phyloP scores from a whole-genome alignment of 2,888 invertebrate species.

The Portevinia maculata region DNA sequence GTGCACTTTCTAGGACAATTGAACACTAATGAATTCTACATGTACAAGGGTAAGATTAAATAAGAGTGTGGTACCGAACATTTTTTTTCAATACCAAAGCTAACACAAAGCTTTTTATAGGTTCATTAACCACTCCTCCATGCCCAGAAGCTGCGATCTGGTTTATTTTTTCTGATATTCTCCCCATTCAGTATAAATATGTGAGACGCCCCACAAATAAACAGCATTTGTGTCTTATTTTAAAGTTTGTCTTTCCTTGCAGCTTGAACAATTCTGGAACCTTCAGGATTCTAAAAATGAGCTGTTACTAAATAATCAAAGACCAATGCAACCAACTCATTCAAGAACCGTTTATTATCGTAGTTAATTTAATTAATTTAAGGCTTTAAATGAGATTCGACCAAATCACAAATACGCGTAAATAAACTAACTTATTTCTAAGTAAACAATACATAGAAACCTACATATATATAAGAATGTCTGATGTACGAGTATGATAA shows the following conservation, averaged over 20 bases:
- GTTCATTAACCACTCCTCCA: slow-evolving; percentile 65
- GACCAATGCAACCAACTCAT: slow-evolving; percentile 53
- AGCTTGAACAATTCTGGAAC: slow-evolving; percentile 54
- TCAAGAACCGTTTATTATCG: slow-evolving; percentile 43
- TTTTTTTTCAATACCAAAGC: too few species aligned
- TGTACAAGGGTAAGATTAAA: slow-evolving; percentile 55
- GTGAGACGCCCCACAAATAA: background rate
- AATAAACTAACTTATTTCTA: too few species aligned
- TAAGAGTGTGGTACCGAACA: too few species aligned
- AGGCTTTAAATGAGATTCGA: too few species aligned
- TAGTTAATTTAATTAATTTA: too few species aligned
- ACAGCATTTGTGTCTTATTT: background rate
- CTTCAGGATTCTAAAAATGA: slow-evolving; percentile 41
- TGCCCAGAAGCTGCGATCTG: slow-evolving; percentile 60
- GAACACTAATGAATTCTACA: slow-evolving; percentile 54
- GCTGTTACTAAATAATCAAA: slow-evolving; percentile 39
- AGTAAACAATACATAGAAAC: too few species aligned
- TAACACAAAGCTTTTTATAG: too few species aligned
- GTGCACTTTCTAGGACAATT: slow-evolving; percentile 44
- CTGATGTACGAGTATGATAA: too few species aligned
- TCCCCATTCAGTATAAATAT: slow-evolving; percentile 47
- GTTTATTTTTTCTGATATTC: slow-evolving; percentile 47
- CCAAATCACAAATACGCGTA: too few species aligned
- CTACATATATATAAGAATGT: too few species aligned
- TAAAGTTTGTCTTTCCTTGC: background rate